Evolutionary conservation across 1,140 invertebrate genomes (phyloP), one percentile per base, ranked within the genome.

Genomic region (Formica exsecta): DNA sequence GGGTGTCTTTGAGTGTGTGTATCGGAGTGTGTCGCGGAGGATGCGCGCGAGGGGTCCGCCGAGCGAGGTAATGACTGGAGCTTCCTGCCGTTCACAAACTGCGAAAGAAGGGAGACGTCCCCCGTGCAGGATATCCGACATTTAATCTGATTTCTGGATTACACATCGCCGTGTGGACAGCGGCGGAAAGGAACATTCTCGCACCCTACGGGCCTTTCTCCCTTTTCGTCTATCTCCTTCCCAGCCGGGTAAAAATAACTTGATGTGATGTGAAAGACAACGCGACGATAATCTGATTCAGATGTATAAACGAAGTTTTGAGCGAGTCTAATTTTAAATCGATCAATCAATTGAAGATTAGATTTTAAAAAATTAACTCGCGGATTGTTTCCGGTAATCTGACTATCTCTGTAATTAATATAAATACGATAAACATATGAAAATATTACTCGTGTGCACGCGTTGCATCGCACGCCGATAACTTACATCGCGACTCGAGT

Each of bases 31-130:
- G 91, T 92, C 93, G 91, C 87, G 91, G 92, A 92, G 92, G 92
- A 93, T 93, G 88, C 89, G 87, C 88, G 91, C 88, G 89, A 92
- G 91, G 94, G 94, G 92, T 89, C 92, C 86, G 90, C 77, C 89
- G 73, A 90, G 81, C 90, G 92, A 92, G 91, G 91, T 94, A 94
- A 94, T 94, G 94, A 94, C 92, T 94, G 90, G 85, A 93, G 93
- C 92, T 94, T 94, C 93, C 93, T 94, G 93, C 92, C 88, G 89
- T 92, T 90, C 86, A 86, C 91, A 91, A 91, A 92, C 92, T 90
- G 79, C 79, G 85, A 87, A 68, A 79, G 81, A 77, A 88, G 92
- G 91, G 89, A 92, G 91, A 92, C 91, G 88, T 85, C 77, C 84
- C 88, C 81, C 74, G 86, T 88, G 89, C 92, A 93, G 93, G 92